Evolutionary conservation across 2,888 invertebrate species (phyloP).

Genomic region (Thera britannica): DNA sequence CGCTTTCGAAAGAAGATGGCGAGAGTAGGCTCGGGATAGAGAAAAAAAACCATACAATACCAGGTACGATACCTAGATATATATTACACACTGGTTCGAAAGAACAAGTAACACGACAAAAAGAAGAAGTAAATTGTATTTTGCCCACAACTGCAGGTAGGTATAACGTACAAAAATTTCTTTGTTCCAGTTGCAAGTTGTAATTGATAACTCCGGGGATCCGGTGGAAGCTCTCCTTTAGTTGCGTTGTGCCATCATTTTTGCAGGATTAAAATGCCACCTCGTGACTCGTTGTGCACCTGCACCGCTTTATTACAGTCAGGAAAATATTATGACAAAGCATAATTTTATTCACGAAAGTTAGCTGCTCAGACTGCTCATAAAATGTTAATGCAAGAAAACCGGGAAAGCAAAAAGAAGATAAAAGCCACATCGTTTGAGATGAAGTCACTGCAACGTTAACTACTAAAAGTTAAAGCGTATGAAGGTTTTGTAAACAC

Average conservation of each 20-base stretch:
- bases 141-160: background rate
- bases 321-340: constrained; percentile 43
- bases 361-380: constrained; percentile 22
- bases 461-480: constrained; percentile 41
- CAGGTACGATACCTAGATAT: too few relatives aligned
- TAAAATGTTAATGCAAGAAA: constrained; percentile 27
- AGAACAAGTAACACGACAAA: too few relatives aligned
- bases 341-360: constrained; percentile 32
- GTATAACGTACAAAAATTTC: background rate
- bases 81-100: too few relatives aligned
- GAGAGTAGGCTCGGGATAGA: too few relatives aligned
- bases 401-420: constrained; percentile 16
- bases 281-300: constrained; percentile 50
- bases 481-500: constrained; percentile 53
- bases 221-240: constrained; percentile 44
- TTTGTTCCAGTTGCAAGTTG: constrained; percentile 27
- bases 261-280: constrained; percentile 61
- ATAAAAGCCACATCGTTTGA: constrained; percentile 14
- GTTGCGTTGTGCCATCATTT: constrained; percentile 54
- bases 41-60: too few relatives aligned
- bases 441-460: constrained; percentile 22
- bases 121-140: too few relatives aligned
- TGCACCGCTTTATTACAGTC: constrained; percentile 51
- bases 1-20: too few relatives aligned
- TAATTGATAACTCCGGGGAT: constrained; percentile 55